A percentile compares a stretch with the other conserved stretches of the same genome.
Evolutionary conservation across 2,888 invertebrate species (phyloP).

Genomic region (Pteria penguin): DNA sequence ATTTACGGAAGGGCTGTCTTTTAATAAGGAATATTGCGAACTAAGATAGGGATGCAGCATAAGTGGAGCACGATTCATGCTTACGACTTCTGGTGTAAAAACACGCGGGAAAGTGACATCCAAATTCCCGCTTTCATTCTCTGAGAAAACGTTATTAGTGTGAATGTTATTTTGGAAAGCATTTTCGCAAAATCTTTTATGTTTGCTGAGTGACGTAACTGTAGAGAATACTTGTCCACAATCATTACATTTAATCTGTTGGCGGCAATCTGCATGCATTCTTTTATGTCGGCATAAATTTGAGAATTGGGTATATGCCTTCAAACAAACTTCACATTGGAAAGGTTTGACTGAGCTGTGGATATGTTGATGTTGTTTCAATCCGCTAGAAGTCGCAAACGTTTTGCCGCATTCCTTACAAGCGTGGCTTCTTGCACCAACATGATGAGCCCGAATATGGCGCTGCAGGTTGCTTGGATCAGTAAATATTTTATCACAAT

Average conservation of each 20-base stretch:
- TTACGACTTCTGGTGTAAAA: neutral
- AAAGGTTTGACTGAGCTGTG: constrained; percentile 99
- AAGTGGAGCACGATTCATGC: neutral
- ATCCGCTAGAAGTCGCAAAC: constrained; percentile 97
- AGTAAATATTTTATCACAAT: constrained; percentile 86
- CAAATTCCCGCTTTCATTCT: neutral
- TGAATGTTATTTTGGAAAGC: constrained; percentile 66
- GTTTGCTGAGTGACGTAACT: constrained; percentile 94
- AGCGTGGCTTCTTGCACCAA: constrained; percentile 94
- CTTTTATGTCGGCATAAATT: constrained; percentile 99
- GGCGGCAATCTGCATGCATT: constrained; percentile 97
- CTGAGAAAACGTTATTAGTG: neutral
- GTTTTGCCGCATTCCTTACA: constrained; percentile 99
- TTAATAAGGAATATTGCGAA: neutral
- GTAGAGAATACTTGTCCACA: constrained; percentile 96
- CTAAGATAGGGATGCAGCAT: neutral
- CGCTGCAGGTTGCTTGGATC: constrained; percentile 97
- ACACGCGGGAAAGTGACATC: neutral
- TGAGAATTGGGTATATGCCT: constrained; percentile 98
- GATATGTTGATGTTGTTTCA: constrained; percentile 99
- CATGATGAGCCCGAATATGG: constrained; percentile 97
- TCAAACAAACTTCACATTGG: constrained; percentile 93
- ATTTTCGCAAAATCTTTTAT: constrained; percentile 97
- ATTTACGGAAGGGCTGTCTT: too few species aligned
- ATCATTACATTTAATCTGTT: constrained; percentile 94